phyloP scores from a whole-genome alignment of 2,113 vertebrate species.

The Siphamia tubifer region DNA sequence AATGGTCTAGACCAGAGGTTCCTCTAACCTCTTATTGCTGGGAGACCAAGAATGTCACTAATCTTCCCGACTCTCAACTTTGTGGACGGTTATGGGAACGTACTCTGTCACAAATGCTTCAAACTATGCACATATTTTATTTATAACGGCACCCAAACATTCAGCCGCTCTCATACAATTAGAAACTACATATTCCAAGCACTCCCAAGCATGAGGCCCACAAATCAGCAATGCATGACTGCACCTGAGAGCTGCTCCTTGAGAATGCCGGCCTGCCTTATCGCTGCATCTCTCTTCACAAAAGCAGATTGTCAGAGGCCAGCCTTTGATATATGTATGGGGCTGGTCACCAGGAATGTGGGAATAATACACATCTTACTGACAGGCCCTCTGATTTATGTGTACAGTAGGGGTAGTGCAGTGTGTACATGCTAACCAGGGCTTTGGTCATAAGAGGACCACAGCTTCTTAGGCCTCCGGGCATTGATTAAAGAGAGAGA shows the following conservation, averaged over 20 bases:
- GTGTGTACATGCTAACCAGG: conserved; percentile 21
- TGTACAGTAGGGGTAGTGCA: conserved; percentile 25
- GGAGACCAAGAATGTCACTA: conserved; percentile 21
- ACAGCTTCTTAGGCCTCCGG: conserved; percentile 8
- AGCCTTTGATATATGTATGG: conserved; percentile 69
- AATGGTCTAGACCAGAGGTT: neutral
- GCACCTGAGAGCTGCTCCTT: conserved; percentile 54
- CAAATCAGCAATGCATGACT: conserved; percentile 72
- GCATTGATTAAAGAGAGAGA: conserved; percentile 27
- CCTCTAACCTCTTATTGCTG: conserved; percentile 1
- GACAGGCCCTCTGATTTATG: conserved; percentile 59
- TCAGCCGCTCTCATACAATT: conserved; percentile 25
- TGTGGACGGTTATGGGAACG: conserved; percentile 13
- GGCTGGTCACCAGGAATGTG: conserved; percentile 70
- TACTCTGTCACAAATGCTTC: conserved; percentile 12
- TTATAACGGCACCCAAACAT: conserved; percentile 44
- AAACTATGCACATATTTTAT: conserved; percentile 44
- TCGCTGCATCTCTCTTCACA: conserved; percentile 65
- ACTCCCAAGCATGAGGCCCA: conserved; percentile 50
- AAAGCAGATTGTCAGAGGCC: conserved; percentile 65
- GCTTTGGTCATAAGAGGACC: conserved; percentile 35
- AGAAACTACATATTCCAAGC: conserved; percentile 36
- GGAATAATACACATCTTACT: conserved; percentile 66
- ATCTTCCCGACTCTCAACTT: conserved; percentile 4
- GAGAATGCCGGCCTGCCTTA: conserved; percentile 62